phyloP scores from a whole-genome alignment of 1,140 invertebrate species.

The Heterodera schachtii region DNA sequence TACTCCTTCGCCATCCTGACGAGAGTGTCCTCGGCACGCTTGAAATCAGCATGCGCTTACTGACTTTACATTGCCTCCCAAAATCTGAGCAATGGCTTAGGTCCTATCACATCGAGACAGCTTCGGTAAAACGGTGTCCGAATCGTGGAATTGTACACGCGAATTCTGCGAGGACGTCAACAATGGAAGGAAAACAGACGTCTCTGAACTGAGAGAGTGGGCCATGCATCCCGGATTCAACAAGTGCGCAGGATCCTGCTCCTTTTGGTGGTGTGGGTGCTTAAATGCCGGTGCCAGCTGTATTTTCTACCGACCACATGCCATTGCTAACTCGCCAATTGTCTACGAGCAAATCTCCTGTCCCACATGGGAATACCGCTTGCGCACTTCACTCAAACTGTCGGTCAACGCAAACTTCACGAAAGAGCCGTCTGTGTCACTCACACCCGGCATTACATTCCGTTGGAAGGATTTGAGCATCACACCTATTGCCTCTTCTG shows the following conservation, averaged over 20 bases:
- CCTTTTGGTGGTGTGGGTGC: conserved; percentile 5
- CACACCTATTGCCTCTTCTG: conserved; percentile 1
- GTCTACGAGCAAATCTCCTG: conserved; percentile 8
- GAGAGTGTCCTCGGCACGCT: conserved; percentile 6
- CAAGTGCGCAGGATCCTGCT: conserved; percentile 2
- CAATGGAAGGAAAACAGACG: neutral
- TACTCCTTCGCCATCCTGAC: neutral
- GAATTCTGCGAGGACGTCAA: conserved; percentile 1
- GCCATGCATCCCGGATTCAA: neutral
- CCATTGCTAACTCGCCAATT: neutral
- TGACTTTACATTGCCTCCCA: neutral
- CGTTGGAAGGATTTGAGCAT: neutral
- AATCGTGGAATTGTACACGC: neutral
- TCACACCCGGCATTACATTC: conserved; percentile 14
- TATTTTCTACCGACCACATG: neutral
- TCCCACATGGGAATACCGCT: conserved; percentile 1
- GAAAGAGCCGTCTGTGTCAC: neutral
- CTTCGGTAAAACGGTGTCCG: neutral
- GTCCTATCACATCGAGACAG: neutral
- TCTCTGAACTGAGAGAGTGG: conserved; percentile 15
- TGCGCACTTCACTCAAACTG: neutral
- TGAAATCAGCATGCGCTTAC: neutral
- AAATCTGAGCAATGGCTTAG: neutral
- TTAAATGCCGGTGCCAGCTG: neutral
- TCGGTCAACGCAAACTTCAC: neutral